Evolutionary conservation across 1,140 invertebrate genomes (phyloP).

Genomic region (Bombus haemorrhoidalis): DNA sequence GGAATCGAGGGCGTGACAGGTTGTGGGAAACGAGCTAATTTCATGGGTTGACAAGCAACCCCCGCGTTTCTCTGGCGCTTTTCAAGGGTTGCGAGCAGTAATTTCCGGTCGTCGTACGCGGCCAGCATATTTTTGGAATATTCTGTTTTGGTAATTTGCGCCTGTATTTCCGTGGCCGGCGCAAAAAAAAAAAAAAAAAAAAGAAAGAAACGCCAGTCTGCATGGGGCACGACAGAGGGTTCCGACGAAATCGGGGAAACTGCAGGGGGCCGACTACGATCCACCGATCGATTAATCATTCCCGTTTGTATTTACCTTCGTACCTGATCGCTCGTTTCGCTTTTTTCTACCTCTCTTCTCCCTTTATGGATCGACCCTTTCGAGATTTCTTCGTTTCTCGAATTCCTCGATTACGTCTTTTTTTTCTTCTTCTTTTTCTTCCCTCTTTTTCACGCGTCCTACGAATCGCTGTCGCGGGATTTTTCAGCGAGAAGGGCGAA

Average conservation of each 20-base stretch:
- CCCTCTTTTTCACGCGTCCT: conserved; percentile 35
- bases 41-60: conserved; percentile 21
- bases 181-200: conserved; percentile 13
- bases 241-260: conserved; percentile 54
- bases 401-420: conserved; percentile 60
- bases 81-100: conserved; percentile 56
- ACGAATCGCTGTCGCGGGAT: conserved; percentile 64
- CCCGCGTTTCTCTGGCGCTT: background rate
- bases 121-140: conserved; percentile 30
- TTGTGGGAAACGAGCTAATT: conserved; percentile 66
- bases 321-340: conserved; percentile 64
- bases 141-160: conserved; percentile 68
- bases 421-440: conserved; percentile 17
- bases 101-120: conserved; percentile 7
- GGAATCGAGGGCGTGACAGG: conserved; percentile 54
- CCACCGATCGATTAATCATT: conserved; percentile 80
- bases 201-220: conserved; percentile 58
- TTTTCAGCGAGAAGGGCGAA: conserved; percentile 71
- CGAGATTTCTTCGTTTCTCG: conserved; percentile 68
- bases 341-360: conserved; percentile 19
- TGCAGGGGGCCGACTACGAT: conserved; percentile 67
- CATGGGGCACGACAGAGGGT: conserved; percentile 61
- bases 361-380: conserved; percentile 44
- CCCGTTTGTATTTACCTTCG: conserved; percentile 73
- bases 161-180: conserved; percentile 41